These are phyloP conservation scores for Propithecus deckenii DNA, from an alignment of 2,797 vertebrate genomes.

Conservation along the genomic window DNA sequence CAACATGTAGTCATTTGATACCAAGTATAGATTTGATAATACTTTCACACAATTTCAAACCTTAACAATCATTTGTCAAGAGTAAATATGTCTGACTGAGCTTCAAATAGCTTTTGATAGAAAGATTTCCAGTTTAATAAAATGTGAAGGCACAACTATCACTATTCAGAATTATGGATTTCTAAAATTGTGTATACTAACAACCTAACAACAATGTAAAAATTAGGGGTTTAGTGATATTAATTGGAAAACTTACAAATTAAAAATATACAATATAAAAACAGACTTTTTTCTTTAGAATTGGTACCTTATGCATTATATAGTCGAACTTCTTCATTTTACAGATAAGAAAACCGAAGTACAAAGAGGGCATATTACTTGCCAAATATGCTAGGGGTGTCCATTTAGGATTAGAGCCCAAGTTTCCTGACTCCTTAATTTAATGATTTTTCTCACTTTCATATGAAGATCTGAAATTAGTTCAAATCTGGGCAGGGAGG, in stretches of 20 bases:
- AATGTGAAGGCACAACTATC: background rate
- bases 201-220: constrained; percentile 11
- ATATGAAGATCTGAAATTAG: background rate
- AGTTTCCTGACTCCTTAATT: constrained; percentile 24
- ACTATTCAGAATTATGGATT: constrained; percentile 30
- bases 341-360: background rate
- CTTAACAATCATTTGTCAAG: background rate
- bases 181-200: constrained; percentile 3
- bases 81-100: background rate
- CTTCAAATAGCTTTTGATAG: background rate
- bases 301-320: background rate
- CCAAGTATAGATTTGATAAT: background rate
- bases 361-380: background rate
- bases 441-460: constrained; percentile 34
- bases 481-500: background rate
- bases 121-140: constrained; percentile 59
- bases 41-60: background rate
- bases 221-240: background rate
- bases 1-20: constrained; percentile 7
- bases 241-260: constrained; percentile 36
- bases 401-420: constrained; percentile 21
- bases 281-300: background rate
- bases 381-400: background rate
- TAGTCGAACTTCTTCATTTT: constrained; percentile 8
- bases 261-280: constrained; percentile 34